Evolutionary conservation across 2,797 vertebrate genomes (phyloP).

Genomic region (Nannoperca obscura): DNA sequence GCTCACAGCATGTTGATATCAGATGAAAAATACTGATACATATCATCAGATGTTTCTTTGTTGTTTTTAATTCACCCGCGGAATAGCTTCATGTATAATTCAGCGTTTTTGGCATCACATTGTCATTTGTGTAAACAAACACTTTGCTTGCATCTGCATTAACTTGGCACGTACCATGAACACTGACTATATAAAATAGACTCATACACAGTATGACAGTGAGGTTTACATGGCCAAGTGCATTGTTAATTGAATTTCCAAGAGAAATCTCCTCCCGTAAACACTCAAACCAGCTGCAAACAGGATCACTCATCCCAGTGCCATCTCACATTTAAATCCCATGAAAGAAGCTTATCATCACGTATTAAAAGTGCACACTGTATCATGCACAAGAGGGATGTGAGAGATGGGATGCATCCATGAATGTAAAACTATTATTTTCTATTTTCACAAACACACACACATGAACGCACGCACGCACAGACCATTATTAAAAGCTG

Average conservation of each 20-base stretch:
- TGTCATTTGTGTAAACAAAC: slow-evolving; percentile 33
- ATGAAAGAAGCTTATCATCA: slow-evolving; percentile 33
- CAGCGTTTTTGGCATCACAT: slow-evolving; percentile 33
- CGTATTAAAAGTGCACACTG: slow-evolving; percentile 20
- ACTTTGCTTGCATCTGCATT: slow-evolving; percentile 9
- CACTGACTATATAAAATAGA: slow-evolving; percentile 20
- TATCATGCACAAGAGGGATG: slow-evolving; percentile 11
- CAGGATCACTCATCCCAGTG: slow-evolving; percentile 5
- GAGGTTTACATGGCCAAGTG: slow-evolving; percentile 16
- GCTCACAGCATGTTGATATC: slow-evolving; percentile 6
- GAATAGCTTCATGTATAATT: slow-evolving; percentile 57
- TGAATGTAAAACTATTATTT: slow-evolving; percentile 51
- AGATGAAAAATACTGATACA: slow-evolving; percentile 14
- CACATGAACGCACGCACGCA: not conserved
- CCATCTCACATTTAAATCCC: slow-evolving; percentile 29
- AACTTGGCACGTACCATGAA: slow-evolving; percentile 8
- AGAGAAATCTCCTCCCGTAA: slow-evolving; percentile 10
- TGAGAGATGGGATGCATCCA: slow-evolving; percentile 33
- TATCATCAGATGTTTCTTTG: slow-evolving; percentile 14
- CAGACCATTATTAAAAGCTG: slow-evolving; percentile 71
- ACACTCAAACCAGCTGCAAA: slow-evolving; percentile 15
- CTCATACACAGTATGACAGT: slow-evolving; percentile 2
- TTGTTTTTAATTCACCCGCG: slow-evolving; percentile 18
- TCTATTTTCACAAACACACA: slow-evolving; percentile 48
- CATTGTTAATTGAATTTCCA: slow-evolving; percentile 10